These are phyloP conservation scores for Selene dorsalis DNA, from an alignment of 2,797 vertebrate genomes.

Conservation along the genomic window DNA sequence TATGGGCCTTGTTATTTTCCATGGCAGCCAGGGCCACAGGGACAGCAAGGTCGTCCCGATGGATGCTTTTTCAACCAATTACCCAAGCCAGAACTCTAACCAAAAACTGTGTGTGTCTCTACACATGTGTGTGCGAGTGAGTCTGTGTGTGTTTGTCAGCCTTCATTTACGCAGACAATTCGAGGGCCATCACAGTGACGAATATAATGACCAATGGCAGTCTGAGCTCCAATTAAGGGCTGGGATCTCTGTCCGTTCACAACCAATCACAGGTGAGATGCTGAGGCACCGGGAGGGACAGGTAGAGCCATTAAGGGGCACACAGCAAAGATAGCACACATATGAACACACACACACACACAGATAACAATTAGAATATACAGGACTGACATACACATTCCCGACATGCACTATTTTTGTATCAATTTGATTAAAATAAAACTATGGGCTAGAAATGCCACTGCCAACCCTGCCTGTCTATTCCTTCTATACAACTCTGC, in stretches of 20 bases:
- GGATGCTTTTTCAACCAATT: slow-evolving; percentile 73
- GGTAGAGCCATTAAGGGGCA: slow-evolving; percentile 31
- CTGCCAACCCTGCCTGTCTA: neutral
- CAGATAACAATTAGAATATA: neutral
- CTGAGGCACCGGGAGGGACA: slow-evolving; percentile 40
- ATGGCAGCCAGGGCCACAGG: slow-evolving; percentile 68
- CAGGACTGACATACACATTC: slow-evolving; percentile 1
- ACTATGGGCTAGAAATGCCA: slow-evolving; percentile 10
- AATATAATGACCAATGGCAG: slow-evolving; percentile 73
- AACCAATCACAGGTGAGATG: slow-evolving; percentile 65
- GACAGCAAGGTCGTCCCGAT: slow-evolving; percentile 61
- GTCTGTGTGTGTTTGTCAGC: slow-evolving; percentile 27
- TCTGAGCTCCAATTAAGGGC: slow-evolving; percentile 65
- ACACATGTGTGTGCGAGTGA: neutral
- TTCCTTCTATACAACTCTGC: slow-evolving; percentile 15
- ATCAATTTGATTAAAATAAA: slow-evolving; percentile 8
- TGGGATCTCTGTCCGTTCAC: slow-evolving; percentile 58
- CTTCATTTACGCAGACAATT: slow-evolving; percentile 61
- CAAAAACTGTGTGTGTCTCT: slow-evolving; percentile 36
- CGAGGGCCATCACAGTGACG: slow-evolving; percentile 54
- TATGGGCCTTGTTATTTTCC: slow-evolving; percentile 72
- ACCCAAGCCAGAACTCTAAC: slow-evolving; percentile 62
- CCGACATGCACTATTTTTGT: neutral
- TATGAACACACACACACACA: slow-evolving; percentile 9
- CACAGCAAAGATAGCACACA: neutral